A percentile compares a stretch with the other conserved stretches of the same genome.
These are phyloP conservation scores for Solenopsis fugax DNA, from an alignment of 1,140 invertebrate genomes.

Conservation along the genomic window DNA sequence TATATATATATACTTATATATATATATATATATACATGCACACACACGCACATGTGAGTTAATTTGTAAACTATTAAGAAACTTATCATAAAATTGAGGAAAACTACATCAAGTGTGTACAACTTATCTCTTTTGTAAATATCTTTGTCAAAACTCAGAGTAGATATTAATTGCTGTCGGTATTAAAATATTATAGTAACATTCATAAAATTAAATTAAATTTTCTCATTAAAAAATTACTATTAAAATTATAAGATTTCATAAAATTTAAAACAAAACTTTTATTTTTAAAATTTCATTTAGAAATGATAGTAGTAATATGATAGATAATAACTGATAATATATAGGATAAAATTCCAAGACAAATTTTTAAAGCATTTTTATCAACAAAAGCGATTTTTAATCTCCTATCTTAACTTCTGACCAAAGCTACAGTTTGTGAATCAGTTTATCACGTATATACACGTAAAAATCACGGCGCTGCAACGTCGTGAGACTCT, in stretches of 20 bases:
- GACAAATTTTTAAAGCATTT: not conserved
- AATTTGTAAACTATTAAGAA: not conserved
- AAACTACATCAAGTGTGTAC: not conserved
- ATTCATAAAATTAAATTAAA: not conserved
- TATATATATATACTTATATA: conserved; percentile 6
- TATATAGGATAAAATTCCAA: not conserved
- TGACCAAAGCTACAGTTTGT: not conserved
- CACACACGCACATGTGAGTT: not conserved
- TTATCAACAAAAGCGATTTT: not conserved
- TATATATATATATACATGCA: not conserved
- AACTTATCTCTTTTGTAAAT: not conserved
- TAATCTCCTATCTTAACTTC: not conserved
- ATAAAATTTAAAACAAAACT: not conserved
- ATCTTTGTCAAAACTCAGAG: no score
- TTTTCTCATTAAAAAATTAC: not conserved
- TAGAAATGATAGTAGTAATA: not conserved
- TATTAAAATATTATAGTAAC: not conserved
- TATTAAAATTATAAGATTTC: not conserved
- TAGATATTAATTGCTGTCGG: not conserved
- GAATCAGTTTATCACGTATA: not conserved
- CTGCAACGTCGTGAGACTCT: conserved; percentile 51
- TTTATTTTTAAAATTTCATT: not conserved
- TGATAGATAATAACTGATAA: not conserved
- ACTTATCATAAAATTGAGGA: not conserved
- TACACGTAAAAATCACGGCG: conserved; percentile 46